These are phyloP conservation scores for cat (Felis catus) DNA, from an alignment of 2,113 vertebrate species.

Conservation along the genomic window DNA sequence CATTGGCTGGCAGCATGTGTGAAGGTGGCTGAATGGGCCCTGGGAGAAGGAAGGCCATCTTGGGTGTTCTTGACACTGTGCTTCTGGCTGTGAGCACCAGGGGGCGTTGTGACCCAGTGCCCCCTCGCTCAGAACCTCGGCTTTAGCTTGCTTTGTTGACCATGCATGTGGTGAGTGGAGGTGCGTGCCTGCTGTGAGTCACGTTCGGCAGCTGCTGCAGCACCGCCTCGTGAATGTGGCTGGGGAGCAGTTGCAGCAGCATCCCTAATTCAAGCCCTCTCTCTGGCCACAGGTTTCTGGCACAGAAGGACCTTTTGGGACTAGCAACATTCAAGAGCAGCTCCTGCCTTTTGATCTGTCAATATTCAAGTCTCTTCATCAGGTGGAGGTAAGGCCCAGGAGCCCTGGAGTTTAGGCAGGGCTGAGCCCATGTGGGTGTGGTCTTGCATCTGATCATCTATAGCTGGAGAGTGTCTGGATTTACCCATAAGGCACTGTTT, in stretches of 20 bases:
- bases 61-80: not conserved
- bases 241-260: not conserved
- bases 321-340: slow-evolving; percentile 96
- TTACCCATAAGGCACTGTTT: not conserved
- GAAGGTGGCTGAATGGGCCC: not conserved
- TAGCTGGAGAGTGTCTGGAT: not conserved
- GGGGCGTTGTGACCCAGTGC: slow-evolving; percentile 65
- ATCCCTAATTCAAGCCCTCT: not conserved
- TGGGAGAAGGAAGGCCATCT: not conserved
- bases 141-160: not conserved
- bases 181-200: not conserved
- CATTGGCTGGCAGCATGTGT: not conserved
- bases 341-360: slow-evolving; percentile 94
- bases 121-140: not conserved
- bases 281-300: slow-evolving; percentile 89
- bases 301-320: slow-evolving; percentile 91
- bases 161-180: not conserved
- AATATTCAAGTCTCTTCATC: slow-evolving; percentile 95
- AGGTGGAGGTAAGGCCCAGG: slow-evolving; percentile 91
- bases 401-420: not conserved
- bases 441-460: not conserved
- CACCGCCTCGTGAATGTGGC: not conserved
- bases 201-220: not conserved
- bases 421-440: not conserved
- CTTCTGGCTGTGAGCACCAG: slow-evolving; percentile 72